A percentile compares a stretch with the other conserved stretches of the same genome.
Evolutionary conservation across 1,140 invertebrate genomes (phyloP).

Genomic region (Aporrectodea caliginosa): DNA sequence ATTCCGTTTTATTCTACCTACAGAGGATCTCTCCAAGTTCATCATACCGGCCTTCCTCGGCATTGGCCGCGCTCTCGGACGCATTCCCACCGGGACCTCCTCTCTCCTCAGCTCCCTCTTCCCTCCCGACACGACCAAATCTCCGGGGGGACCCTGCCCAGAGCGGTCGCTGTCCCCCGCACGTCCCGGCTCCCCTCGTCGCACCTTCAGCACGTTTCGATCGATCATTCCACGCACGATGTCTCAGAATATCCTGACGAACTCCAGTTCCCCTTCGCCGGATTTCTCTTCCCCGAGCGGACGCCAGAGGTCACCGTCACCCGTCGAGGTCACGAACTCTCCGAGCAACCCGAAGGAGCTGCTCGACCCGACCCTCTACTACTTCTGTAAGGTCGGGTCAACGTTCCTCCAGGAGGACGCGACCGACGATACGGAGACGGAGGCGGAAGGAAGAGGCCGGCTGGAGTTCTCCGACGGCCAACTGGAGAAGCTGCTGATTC

Average conservation of each 20-base stretch:
- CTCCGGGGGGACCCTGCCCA: not conserved
- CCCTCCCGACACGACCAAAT: not conserved
- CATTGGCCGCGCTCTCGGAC: constrained; percentile 78
- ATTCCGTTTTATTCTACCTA: constrained; percentile 31
- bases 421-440: constrained; percentile 15
- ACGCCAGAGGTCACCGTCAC: constrained; percentile 50
- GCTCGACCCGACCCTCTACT: constrained; percentile 72
- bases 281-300: constrained; percentile 20
- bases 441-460: not conserved
- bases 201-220: constrained; percentile 57
- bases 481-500: constrained; percentile 66
- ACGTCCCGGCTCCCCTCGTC: constrained; percentile 52
- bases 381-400: constrained; percentile 87
- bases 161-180: constrained; percentile 12
- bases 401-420: constrained; percentile 64
- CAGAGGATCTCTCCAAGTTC: constrained; percentile 72
- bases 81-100: constrained; percentile 67
- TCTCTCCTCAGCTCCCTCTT: constrained; percentile 66
- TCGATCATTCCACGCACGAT: constrained; percentile 88
- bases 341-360: constrained; percentile 25
- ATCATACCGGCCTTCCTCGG: constrained; percentile 83
- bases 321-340: constrained; percentile 53
- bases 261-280: constrained; percentile 46
- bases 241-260: constrained; percentile 72
- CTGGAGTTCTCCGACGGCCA: constrained; percentile 1